Conservation (phyloP, 2,797 vertebrate species). For the Phaenicophaeus curvirostris region DNA sequence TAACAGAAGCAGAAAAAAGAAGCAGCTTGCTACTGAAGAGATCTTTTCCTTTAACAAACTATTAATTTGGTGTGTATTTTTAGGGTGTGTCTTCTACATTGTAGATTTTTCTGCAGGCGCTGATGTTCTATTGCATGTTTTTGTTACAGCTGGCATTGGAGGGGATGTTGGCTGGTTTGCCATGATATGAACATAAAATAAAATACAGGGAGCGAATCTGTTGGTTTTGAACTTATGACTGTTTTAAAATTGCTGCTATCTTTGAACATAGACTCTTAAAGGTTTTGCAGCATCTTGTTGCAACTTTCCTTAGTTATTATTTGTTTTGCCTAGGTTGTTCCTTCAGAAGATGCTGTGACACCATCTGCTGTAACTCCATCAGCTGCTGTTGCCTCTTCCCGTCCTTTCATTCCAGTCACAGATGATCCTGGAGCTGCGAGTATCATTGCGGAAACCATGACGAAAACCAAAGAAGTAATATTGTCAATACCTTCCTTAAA, state of each 20-base stretch:
- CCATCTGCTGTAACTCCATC: constrained; percentile 96
- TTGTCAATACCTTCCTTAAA: neutral
- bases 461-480: constrained; percentile 94
- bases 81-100: neutral
- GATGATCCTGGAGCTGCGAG: constrained; percentile 98
- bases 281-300: neutral
- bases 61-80: neutral
- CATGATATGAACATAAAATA: neutral
- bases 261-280: neutral
- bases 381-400: constrained; percentile 88
- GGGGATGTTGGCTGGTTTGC: neutral
- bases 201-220: neutral
- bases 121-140: neutral
- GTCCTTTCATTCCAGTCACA: constrained; percentile 97
- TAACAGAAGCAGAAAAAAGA: neutral
- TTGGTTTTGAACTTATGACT: neutral
- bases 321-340: constrained; percentile 77
- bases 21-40: neutral
- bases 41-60: neutral
- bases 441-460: constrained; percentile 99
- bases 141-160: neutral
- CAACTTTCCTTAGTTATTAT: neutral
- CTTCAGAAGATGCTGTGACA: constrained; percentile 92
- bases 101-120: neutral
- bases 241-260: neutral